Evolutionary conservation across 2,888 invertebrate species (phyloP), one percentile per base, ranked within the genome.

Genomic region (Drosophila histrio): DNA sequence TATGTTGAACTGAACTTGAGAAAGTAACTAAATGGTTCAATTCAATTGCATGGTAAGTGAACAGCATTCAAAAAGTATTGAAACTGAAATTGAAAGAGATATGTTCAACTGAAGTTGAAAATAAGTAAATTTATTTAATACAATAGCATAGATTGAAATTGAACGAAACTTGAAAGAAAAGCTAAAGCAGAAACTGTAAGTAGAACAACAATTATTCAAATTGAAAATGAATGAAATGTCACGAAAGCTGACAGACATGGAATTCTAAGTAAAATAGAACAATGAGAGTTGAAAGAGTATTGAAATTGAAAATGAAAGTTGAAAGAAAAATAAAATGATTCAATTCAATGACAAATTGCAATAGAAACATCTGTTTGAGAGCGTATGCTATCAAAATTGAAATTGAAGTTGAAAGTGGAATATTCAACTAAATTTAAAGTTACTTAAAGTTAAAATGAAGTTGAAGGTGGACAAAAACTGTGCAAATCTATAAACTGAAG

Each of bases 51-150:
- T 9, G 4, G 43, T 17, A 46, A 46, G n/a, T 13, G 13, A 21
- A 11, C 6, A 41, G 28, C 44, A 7, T 38, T 50, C n/a, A 28
- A 46, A 15, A 8, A 2, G 26, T 8, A 9, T 28, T 22, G 28
- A 39, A 57, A 47, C 17, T 57, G 57, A 57, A 46, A 8, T 38
- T 38, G 38, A 38, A 38, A 19, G 19, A n/a, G n/a, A n/a, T n/a
- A n/a, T n/a, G n/a, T n/a, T n/a, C n/a, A n/a, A 24, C 24, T 24
- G 24, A 24, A 24, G 24, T 24, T 24, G 24, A 24, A 24, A n/a
- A n/a, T n/a, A n/a, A n/a, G n/a, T n/a, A n/a, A n/a, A n/a, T n/a
- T n/a, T n/a, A n/a, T n/a, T n/a, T n/a, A n/a, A n/a, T n/a, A n/a
- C n/a, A n/a, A n/a, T n/a, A n/a, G n/a, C n/a, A n/a, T n/a, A n/a